phyloP scores from a whole-genome alignment of 30 jellyfish, hydroid and myxozoan genomes.

The Catostylus mosaicus region DNA sequence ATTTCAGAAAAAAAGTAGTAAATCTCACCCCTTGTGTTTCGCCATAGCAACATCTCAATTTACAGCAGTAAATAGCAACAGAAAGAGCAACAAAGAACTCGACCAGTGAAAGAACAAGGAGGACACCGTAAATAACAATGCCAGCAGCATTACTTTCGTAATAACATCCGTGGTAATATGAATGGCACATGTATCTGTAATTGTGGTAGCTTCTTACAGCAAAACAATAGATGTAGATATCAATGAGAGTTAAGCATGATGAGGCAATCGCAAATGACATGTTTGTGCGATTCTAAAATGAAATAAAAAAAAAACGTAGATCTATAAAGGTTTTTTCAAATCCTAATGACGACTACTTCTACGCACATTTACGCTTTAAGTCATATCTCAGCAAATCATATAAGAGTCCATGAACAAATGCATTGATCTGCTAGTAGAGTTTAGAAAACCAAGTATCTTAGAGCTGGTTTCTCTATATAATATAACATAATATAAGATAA shows the following conservation, averaged over 20 bases:
- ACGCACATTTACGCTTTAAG: not conserved
- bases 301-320: not conserved
- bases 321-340: not conserved
- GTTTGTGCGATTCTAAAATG: conserved; percentile 41
- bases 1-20: not conserved
- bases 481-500: no score
- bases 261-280: conserved; percentile 56
- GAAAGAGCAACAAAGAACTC: conserved; percentile 39
- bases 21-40: conserved; percentile 25
- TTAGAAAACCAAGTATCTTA: no score
- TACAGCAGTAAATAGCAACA: conserved; percentile 60
- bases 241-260: conserved; percentile 30
- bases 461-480: no score
- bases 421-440: no score
- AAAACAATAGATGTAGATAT: conserved; percentile 17
- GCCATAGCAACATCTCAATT: conserved; percentile 26
- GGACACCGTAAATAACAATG: conserved; percentile 19
- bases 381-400: no score
- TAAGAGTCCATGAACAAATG: no score
- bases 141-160: conserved; percentile 12
- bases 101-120: conserved; percentile 21
- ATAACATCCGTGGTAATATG: not conserved
- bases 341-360: not conserved
- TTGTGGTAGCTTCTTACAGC: conserved; percentile 17
- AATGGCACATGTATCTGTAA: not conserved